Percentiles rank a stretch among this genome's conserved stretches.
Conservation (phyloP, 2,113 vertebrate species). For the Bubalus kerabau region DNA sequence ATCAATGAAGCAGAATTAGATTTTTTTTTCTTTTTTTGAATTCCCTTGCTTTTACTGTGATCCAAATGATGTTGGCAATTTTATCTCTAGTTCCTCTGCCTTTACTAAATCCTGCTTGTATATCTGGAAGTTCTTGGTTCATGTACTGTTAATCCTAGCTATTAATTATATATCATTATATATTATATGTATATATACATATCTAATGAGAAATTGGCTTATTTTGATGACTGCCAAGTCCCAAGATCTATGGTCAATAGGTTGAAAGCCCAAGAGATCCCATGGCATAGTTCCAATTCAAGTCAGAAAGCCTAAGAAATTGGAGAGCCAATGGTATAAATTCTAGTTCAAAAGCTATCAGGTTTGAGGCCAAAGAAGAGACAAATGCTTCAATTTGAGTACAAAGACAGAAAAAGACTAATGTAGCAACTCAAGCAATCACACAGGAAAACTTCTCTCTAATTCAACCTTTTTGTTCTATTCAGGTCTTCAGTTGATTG, state of each 20-base stretch:
- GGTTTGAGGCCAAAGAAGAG: neutral
- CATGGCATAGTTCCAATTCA: neutral
- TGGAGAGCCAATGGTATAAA: neutral
- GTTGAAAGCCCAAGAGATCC: neutral
- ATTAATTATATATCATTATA: neutral
- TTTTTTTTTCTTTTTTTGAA: neutral
- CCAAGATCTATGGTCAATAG: neutral
- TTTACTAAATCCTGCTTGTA: neutral
- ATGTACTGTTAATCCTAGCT: neutral
- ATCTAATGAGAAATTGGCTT: neutral
- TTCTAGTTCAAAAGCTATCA: neutral
- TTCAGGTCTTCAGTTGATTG: neutral
- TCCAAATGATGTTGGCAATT: neutral
- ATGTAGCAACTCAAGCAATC: neutral
- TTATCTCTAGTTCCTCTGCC: neutral
- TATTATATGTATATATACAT: neutral
- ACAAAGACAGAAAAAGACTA: neutral
- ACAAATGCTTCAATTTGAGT: neutral
- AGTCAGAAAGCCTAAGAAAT: neutral
- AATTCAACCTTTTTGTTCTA: neutral
- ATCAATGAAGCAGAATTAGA: neutral
- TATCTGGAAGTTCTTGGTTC: neutral
- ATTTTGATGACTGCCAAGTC: neutral
- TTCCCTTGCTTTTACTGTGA: neutral
- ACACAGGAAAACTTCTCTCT: neutral